Conservation (phyloP, 2,797 vertebrate genomes). For the Poeciliopsis paucimaculata region DNA sequence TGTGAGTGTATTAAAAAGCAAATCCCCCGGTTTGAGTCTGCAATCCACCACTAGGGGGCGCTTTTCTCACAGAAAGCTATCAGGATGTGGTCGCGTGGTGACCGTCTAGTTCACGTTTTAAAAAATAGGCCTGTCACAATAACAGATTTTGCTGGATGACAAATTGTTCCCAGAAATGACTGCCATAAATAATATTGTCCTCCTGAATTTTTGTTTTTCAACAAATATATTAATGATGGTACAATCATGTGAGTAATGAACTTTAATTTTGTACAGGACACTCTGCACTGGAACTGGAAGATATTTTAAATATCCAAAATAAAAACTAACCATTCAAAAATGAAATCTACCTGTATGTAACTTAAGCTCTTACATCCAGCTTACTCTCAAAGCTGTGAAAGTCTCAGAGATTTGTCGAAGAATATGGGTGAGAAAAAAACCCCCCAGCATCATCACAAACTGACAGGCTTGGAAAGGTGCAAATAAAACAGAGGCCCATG, state of each 20-base stretch:
- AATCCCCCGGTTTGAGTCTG: neutral
- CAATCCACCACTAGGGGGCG: constrained; percentile 38
- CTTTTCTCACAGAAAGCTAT: constrained; percentile 3
- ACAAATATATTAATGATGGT: too few relatives aligned
- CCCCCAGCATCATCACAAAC: neutral
- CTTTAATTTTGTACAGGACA: too few relatives aligned
- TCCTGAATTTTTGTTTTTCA: too few relatives aligned
- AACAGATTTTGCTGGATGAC: too few relatives aligned
- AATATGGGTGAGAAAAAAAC: neutral
- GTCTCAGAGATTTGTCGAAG: neutral
- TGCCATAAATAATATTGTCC: too few relatives aligned
- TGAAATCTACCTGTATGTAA: neutral
- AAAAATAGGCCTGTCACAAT: neutral
- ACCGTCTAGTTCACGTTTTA: neutral
- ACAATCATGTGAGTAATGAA: too few relatives aligned
- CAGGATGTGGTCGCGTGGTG: neutral
- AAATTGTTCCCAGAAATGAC: too few relatives aligned
- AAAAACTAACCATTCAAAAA: neutral
- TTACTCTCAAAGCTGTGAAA: neutral
- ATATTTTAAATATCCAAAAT: too few relatives aligned
- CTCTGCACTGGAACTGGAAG: too few relatives aligned
- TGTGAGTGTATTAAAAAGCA: neutral
- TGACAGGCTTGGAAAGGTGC: neutral
- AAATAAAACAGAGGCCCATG: neutral
- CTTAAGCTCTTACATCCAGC: neutral